A percentile compares a stretch with the other conserved stretches of the same genome.
Conservation (phyloP, 2,888 invertebrate species). For the Imbricaverruca yamaguchii region DNA sequence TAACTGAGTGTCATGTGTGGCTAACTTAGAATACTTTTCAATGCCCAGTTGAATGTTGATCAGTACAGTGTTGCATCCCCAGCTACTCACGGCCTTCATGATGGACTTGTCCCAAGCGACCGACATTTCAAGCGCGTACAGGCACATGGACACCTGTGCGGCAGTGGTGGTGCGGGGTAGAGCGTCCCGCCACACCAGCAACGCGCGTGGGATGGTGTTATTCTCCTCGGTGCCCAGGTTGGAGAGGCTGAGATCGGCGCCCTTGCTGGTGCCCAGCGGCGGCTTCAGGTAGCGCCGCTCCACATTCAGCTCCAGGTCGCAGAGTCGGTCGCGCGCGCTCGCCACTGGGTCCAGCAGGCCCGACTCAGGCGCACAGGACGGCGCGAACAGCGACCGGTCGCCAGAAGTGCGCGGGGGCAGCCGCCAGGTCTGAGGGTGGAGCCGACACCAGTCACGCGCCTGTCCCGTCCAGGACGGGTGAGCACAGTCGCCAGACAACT, state of each 20-base stretch:
- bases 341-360: conserved; percentile 48
- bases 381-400: conserved; percentile 42
- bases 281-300: conserved; percentile 90
- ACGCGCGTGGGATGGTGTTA: conserved; percentile 54
- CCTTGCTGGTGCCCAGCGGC: conserved; percentile 58
- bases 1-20: too few relatives aligned
- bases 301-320: conserved; percentile 78
- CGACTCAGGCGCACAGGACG: conserved; percentile 37
- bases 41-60: too few relatives aligned
- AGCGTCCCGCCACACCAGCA: conserved; percentile 73
- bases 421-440: conserved; percentile 59
- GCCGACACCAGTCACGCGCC: too few relatives aligned
- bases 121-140: conserved; percentile 80
- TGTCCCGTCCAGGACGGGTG: too few relatives aligned
- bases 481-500: too few relatives aligned
- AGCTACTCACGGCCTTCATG: conserved; percentile 89
- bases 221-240: conserved; percentile 57
- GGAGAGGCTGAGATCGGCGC: conserved; percentile 40
- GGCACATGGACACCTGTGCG: conserved; percentile 81
- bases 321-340: conserved; percentile 61
- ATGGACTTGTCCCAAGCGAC: conserved; percentile 99
- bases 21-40: too few relatives aligned
- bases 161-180: conserved; percentile 74
- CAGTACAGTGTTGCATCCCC: too few relatives aligned
- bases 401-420: conserved; percentile 56